Percentiles rank a stretch among this genome's conserved stretches.
phyloP scores from a whole-genome alignment of 2,797 vertebrate species.

The Centropyge bicolor region DNA sequence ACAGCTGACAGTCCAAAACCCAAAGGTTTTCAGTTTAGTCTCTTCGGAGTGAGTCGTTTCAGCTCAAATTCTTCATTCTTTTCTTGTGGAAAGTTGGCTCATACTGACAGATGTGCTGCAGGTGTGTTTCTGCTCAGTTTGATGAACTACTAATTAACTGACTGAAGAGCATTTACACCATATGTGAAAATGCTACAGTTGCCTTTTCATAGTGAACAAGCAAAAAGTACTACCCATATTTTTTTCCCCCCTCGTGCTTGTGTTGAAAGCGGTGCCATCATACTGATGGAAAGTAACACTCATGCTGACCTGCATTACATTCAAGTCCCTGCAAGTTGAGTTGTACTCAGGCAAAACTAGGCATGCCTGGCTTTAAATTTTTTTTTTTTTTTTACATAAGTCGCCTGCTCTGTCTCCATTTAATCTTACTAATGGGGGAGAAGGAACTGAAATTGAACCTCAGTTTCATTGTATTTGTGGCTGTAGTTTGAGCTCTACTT shows the following conservation, averaged over 20 bases:
- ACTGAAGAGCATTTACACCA: background rate
- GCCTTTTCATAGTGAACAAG: background rate
- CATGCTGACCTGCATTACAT: slow-evolving; percentile 12
- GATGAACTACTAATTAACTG: background rate
- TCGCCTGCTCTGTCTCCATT: background rate
- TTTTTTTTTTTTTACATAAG: background rate
- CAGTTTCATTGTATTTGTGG: background rate
- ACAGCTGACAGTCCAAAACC: too few species aligned
- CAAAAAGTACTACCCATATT: background rate
- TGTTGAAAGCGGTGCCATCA: background rate
- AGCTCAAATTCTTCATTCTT: too few species aligned
- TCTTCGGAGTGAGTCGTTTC: too few species aligned
- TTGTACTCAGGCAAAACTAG: background rate
- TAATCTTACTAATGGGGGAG: background rate
- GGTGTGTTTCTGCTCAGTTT: background rate
- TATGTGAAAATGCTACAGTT: background rate
- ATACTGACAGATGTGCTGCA: background rate
- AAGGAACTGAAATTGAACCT: background rate
- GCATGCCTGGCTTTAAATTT: slow-evolving; percentile 14
- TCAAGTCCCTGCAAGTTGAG: slow-evolving; percentile 41
- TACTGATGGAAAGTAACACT: slow-evolving; percentile 1
- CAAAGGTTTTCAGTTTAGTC: too few species aligned
- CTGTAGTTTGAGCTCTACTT: background rate
- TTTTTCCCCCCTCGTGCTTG: too few species aligned
- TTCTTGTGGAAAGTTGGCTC: too few species aligned